These are phyloP conservation scores for Lonchura striata DNA, from an alignment of 2,113 vertebrate species.

Conservation along the genomic window DNA sequence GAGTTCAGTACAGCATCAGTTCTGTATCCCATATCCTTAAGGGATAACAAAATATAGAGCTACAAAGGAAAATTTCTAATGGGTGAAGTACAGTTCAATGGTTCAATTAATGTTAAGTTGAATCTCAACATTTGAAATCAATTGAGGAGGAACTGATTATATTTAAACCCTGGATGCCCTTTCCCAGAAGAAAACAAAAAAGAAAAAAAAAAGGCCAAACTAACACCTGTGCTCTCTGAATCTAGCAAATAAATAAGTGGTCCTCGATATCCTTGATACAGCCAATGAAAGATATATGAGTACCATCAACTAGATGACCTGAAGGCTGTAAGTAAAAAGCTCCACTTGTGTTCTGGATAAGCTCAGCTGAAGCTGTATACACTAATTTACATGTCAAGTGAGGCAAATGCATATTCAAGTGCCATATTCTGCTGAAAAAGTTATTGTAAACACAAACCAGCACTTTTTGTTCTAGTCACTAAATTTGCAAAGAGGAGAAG, in stretches of 20 bases:
- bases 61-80: conserved; percentile 1
- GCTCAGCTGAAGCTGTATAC: neutral
- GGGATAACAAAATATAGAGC: neutral
- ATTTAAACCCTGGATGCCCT: neutral
- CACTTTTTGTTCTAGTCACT: neutral
- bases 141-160: neutral
- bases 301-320: neutral
- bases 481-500: neutral
- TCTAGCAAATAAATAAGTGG: neutral
- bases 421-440: neutral
- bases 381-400: neutral
- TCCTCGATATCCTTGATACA: neutral
- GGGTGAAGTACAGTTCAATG: neutral
- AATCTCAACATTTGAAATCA: conserved; percentile 2
- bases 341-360: neutral
- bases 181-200: neutral
- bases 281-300: neutral
- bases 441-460: neutral
- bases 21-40: neutral
- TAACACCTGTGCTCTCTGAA: neutral
- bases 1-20: neutral
- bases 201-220: neutral
- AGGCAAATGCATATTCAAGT: neutral
- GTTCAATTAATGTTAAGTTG: neutral
- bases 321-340: neutral